Evolutionary conservation across 2,797 vertebrate genomes (phyloP), one percentile per base, ranked within the genome.

Genomic region (Phataginus tricuspis): DNA sequence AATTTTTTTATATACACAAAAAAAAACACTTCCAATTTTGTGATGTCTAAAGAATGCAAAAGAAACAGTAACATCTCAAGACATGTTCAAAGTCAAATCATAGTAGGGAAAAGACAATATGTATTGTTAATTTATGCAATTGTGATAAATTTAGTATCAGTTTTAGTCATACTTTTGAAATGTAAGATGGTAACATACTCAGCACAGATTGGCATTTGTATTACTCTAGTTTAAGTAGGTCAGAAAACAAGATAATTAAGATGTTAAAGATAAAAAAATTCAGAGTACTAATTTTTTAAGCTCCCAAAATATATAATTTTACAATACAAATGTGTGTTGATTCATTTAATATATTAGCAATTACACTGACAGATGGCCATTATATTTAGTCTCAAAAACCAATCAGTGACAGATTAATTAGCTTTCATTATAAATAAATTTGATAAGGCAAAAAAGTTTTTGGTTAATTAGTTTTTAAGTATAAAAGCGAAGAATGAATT

Each of bases 291-390:
- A 37, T 57, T 83, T 91, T 93, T 59, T 15, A 86, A 94, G 75
- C 91, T 23, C 72, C 80, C 86, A 95, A 8, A 96, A 75, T 37
- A 90, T 27, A 87, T 64, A 64, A 93, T 90, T 92, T 74, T 69
- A 71, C 18, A 90, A 78, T 55, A 91, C 34, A 96, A 97, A 69
- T 79, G 77, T 59, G 37, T 89, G 16, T 61, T 74, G 66, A 90
- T 86, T 57, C 15, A 90, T 27, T 95, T 89, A 96, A 91, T 84
- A 95, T 77, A 94, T 84, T 82, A 93, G 39, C 77, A 95, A 75
- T 92, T 91, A 95, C 34, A 63, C 1, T 75, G 74, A 79, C 49
- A 91, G 69, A 96, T 78, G 53, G 86, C 27, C 27, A 93, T 95
- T 75, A 69, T 45, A 95, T 72, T 86, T 87, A 80, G 51, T 94